These are phyloP conservation scores for Neolamprologus longior DNA, from an alignment of 2,113 vertebrate species.

Conservation along the genomic window DNA sequence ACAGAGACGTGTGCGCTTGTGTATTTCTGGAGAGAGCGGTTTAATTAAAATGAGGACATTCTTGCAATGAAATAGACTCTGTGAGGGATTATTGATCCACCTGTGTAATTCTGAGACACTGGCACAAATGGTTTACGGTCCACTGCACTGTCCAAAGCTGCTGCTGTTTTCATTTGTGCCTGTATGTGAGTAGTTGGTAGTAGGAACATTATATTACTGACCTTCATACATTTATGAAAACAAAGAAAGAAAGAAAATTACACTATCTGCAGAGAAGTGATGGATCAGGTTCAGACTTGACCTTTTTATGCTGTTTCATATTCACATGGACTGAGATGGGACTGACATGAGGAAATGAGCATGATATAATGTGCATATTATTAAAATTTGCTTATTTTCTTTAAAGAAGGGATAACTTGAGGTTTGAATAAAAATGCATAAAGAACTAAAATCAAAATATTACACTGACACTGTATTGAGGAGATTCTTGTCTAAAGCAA, in stretches of 20 bases:
- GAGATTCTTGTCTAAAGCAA: not conserved
- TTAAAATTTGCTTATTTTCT: not conserved
- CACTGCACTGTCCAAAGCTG: not conserved
- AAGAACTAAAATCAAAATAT: not conserved
- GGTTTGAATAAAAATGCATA: not conserved
- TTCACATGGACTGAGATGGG: not conserved
- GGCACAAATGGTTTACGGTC: not conserved
- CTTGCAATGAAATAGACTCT: not conserved
- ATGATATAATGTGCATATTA: not conserved
- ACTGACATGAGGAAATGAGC: not conserved
- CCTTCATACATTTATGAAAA: not conserved
- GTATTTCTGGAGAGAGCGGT: not conserved
- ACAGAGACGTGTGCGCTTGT: not conserved
- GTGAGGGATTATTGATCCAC: conserved; percentile 4
- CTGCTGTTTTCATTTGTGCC: not conserved
- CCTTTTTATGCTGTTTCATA: not conserved
- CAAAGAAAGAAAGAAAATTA: not conserved
- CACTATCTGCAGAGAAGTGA: not conserved
- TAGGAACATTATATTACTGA: not conserved
- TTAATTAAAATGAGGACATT: not conserved
- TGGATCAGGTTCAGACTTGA: not conserved
- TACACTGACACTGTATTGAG: not conserved
- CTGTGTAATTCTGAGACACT: not conserved
- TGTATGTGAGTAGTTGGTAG: not conserved
- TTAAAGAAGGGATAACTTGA: not conserved